Percentiles rank a stretch among this genome's conserved stretches.
Evolutionary conservation across 2,113 vertebrate species (phyloP).

Genomic region (Cavia porcellus): DNA sequence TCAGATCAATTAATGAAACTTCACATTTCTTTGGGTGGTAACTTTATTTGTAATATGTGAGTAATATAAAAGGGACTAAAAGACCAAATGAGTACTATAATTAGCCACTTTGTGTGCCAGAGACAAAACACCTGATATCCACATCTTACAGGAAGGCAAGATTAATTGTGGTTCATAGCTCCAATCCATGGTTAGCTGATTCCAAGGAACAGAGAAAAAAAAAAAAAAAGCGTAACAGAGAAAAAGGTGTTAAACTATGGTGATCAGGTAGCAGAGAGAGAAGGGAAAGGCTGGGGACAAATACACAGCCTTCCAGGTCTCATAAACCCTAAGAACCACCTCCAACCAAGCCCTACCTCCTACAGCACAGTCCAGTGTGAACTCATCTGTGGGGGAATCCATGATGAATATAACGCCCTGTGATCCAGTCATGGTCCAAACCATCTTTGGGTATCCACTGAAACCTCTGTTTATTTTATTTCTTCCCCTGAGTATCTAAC

Average conservation of each 20-base stretch:
- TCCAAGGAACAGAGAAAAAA: not conserved
- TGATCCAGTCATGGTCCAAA: not conserved
- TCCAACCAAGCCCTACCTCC: not conserved
- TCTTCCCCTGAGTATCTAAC: not conserved
- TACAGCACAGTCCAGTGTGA: not conserved
- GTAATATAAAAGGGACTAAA: not conserved
- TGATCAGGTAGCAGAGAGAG: not conserved
- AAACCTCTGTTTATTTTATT: not conserved
- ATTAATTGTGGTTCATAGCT: not conserved
- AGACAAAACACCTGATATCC: not conserved
- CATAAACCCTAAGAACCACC: not conserved
- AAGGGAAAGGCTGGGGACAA: too few relatives aligned
- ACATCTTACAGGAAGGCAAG: not conserved
- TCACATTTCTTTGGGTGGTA: too few relatives aligned
- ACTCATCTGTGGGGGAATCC: not conserved
- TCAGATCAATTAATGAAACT: too few relatives aligned
- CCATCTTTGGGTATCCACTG: not conserved
- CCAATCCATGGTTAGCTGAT: not conserved
- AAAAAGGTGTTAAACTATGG: not conserved
- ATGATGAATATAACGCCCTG: too few relatives aligned
- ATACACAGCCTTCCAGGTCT: too few relatives aligned
- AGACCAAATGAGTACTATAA: not conserved
- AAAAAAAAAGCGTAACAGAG: too few relatives aligned
- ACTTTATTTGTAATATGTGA: too few relatives aligned
- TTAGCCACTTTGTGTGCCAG: not conserved